Percentiles rank a stretch among this genome's conserved stretches.
Conservation (phyloP, 2,113 vertebrate species). For the Syrmaticus mikado region DNA sequence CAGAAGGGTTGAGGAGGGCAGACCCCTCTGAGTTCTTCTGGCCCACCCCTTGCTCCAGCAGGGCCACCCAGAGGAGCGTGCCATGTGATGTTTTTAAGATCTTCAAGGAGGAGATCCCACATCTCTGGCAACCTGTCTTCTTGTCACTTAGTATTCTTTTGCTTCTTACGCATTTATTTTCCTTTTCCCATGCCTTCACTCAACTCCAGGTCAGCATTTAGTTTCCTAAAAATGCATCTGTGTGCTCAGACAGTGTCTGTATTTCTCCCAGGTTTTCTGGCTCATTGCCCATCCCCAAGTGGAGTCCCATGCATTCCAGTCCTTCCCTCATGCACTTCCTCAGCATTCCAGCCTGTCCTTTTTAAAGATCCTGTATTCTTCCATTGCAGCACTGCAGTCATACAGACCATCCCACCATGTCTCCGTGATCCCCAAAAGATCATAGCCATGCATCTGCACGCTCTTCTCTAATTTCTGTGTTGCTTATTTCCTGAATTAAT, state of each 20-base stretch:
- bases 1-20: not conserved
- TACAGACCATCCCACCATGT: not conserved
- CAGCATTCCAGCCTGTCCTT: not conserved
- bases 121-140: not conserved
- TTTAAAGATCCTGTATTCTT: not conserved
- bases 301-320: not conserved
- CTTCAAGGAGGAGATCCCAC: not conserved
- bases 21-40: no score
- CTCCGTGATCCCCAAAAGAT: not conserved
- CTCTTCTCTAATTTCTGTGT: not conserved
- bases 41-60: not conserved
- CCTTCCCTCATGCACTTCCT: accelerated
- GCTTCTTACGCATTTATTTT: not conserved
- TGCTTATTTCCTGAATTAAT: not conserved
- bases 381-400: not conserved
- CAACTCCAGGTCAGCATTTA: not conserved
- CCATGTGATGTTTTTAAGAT: not conserved
- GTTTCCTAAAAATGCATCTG: not conserved
- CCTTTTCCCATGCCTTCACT: not conserved
- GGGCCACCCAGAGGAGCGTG: not conserved
- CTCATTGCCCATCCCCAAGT: not conserved
- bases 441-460: not conserved
- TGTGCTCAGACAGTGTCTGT: not conserved
- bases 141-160: not conserved
- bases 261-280: not conserved